Percentiles rank a stretch among this genome's conserved stretches.
These are phyloP conservation scores for Melitaea athalia DNA, from an alignment of 2,888 invertebrate species.

Conservation along the genomic window DNA sequence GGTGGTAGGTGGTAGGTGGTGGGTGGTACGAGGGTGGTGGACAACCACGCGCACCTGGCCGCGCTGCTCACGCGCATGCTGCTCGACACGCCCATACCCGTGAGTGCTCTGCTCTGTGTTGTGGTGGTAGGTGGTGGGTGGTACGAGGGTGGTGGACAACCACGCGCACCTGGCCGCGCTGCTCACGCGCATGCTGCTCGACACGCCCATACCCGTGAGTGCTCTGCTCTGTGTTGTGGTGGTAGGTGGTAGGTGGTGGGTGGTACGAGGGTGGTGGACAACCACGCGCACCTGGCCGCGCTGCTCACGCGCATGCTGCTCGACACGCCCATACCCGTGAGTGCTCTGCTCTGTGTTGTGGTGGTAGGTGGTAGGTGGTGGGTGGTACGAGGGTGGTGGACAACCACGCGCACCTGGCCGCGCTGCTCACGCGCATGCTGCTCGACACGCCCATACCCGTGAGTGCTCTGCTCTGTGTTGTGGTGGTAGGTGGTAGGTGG, in stretches of 20 bases:
- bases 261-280: slow-evolving; percentile 78
- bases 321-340: slow-evolving; percentile 75
- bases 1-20: slow-evolving; percentile 4
- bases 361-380: too few relatives aligned
- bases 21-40: slow-evolving; percentile 69
- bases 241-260: slow-evolving; percentile 51
- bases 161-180: slow-evolving; percentile 90
- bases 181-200: slow-evolving; percentile 86
- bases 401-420: slow-evolving; percentile 90
- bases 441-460: slow-evolving; percentile 79
- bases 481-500: too few relatives aligned
- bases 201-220: slow-evolving; percentile 70
- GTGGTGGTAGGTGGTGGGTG: slow-evolving; percentile 50
- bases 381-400: slow-evolving; percentile 72
- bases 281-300: slow-evolving; percentile 90
- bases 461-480: neutral
- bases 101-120: neutral
- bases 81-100: slow-evolving; percentile 78
- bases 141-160: slow-evolving; percentile 81
- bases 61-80: slow-evolving; percentile 88
- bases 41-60: slow-evolving; percentile 91
- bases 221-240: too few relatives aligned
- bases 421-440: slow-evolving; percentile 88
- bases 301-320: slow-evolving; percentile 88
- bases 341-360: neutral